Base-by-base conservation (phyloP, 1,140 invertebrate genomes). In the Drosophila asahinai region DNA sequence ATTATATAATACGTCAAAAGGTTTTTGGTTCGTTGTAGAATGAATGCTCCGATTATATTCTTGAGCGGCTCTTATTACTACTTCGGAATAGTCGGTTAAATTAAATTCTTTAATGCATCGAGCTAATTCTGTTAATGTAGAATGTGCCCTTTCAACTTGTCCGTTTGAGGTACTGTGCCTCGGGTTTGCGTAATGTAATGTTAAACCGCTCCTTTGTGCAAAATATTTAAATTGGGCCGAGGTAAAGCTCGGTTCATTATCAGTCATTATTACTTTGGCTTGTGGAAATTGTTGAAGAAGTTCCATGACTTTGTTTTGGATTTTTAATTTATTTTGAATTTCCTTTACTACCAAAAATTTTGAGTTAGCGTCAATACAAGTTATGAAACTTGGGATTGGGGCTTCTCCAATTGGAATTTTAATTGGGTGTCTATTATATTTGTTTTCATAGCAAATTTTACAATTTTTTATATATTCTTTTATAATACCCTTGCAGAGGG, bases 241-340 rank as follows among this genome's bases (percentile, higher is more conserved):
- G 15, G 38, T 58, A 58, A 43, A 58, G 38, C 55, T 27, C 15
- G 38, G 55, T 58, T 58, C 22, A 11, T 58, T 58, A 58, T 58
- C 55, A 19, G 15, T 58, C 55, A 58, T 58, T n/a, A 57, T 30
- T 11, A 17, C 0, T 33, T 52, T 52, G 15, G 27, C 51, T 52
- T 33, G 8, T 9, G 51, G n/a, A 12, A 57, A 57, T n/a, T 42
- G 33, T 40, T 57, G 54, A 9, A 42, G 22, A 2, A 57, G 1
- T 42, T 57, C 19, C 8, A 42, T 43, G n/a, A 76, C 22, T 63
- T 75, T 68, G n/a, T 40, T 47, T 19, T 33, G 17, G 12, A 76
- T 67, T 12, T 66, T 58, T n/a, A 36, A 60, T 62, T 63, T 75
- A 22, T 68, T 59, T 68, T 51, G 38, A 9, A 68, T 75, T 68